Base-by-base conservation (phyloP, 1,140 invertebrate genomes). In the Pygmarrhopalites habei region DNA sequence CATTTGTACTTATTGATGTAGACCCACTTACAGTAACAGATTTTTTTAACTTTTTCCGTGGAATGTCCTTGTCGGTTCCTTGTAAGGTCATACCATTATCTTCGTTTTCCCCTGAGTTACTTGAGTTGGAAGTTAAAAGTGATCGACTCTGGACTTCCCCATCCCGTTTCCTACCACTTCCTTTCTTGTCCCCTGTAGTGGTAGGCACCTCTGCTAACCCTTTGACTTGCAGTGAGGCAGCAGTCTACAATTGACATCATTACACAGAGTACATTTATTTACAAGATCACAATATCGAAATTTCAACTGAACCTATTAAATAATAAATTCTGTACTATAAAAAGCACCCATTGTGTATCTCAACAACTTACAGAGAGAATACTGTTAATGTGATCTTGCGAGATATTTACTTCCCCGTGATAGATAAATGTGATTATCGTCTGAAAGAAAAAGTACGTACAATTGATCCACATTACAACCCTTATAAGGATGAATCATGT, bases 391-490 rank as follows among this genome's bases (percentile, higher is more conserved):
- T 92, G 87, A 71, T 92, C 89, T 72, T 92, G 87, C 14, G 86
- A 87, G 19, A 93, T 88, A 77, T 92, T 92, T 1, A 92, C 89
- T 80, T 92, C 89, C 1, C 90, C 90, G 73, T 88, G 89, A 74
- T 93, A 93, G 86, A 93, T 92, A 74, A 92, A 94, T 71, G 92
- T 88, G 2, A 94, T 86, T 80, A 94, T 88, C 35, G 87, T 89
- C 73, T 88, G 88, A 43, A n/a, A n/a, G n/a, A n/a, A n/a, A n/a
- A n/a, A n/a, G n/a, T n/a, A n/a, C n/a, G n/a, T n/a, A n/a, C n/a
- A n/a, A n/a, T n/a, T n/a, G n/a, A n/a, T n/a, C n/a, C n/a, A n/a
- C n/a, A n/a, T n/a, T n/a, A n/a, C n/a, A n/a, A n/a, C n/a, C n/a
- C n/a, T n/a, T n/a, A n/a, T n/a, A n/a, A n/a, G n/a, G n/a, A n/a